These are phyloP conservation scores for Mionectes macconnelli DNA, from an alignment of 2,113 vertebrate species.

Conservation along the genomic window DNA sequence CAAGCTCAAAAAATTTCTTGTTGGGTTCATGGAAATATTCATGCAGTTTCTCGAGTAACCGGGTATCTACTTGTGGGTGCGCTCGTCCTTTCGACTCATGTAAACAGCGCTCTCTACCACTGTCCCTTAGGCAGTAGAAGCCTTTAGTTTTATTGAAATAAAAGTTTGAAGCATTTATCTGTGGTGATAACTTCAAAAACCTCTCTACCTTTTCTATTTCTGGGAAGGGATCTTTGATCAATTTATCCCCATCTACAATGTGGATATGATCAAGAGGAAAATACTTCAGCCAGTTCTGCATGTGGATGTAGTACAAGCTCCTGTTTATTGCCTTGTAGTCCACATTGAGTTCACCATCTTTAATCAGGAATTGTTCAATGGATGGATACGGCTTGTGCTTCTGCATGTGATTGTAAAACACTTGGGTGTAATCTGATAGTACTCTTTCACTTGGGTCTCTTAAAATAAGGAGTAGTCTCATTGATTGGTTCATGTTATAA, in stretches of 20 bases:
- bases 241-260: conserved; percentile 90
- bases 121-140: conserved; percentile 92
- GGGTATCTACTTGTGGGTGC: conserved; percentile 84
- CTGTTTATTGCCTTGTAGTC: conserved; percentile 97
- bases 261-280: conserved; percentile 87
- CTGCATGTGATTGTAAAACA: conserved; percentile 93
- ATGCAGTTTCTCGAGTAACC: conserved; percentile 86
- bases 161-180: conserved; percentile 93
- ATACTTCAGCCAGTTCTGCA: conserved; percentile 91
- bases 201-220: conserved; percentile 92
- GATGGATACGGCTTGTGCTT: conserved; percentile 90
- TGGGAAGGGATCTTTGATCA: conserved; percentile 90
- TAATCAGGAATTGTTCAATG: conserved; percentile 87
- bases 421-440: conserved; percentile 96
- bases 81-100: conserved; percentile 94
- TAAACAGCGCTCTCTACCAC: conserved; percentile 88
- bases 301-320: conserved; percentile 90
- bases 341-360: conserved; percentile 85
- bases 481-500: conserved; percentile 82
- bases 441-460: conserved; percentile 92
- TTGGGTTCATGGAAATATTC: conserved; percentile 93
- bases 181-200: conserved; percentile 87
- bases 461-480: conserved; percentile 91
- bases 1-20: conserved; percentile 90
- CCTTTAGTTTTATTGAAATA: conserved; percentile 98